phyloP scores from a whole-genome alignment of 2,888 invertebrate genomes.

The Caenorhabditis macrosperma region DNA sequence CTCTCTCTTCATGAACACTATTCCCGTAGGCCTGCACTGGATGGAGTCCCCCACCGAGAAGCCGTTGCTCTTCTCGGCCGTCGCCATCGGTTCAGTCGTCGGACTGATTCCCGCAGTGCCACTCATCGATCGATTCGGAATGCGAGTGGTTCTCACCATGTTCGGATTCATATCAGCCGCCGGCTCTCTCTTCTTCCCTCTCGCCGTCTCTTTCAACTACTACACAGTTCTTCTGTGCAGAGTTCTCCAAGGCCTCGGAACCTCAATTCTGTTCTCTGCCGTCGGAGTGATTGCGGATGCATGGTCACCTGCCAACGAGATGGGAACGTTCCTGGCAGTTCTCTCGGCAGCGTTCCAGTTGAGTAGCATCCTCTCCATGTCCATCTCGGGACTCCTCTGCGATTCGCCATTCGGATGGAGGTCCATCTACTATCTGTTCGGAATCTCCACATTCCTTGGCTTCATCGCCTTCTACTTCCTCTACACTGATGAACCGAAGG shows the following conservation, averaged over 20 bases:
- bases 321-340: conserved; percentile 51
- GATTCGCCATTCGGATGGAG: conserved; percentile 58
- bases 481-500: conserved; percentile 51
- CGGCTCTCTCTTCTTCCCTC: conserved; percentile 48
- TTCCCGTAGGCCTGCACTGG: conserved; percentile 39
- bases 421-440: conserved; percentile 55
- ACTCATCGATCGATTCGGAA: conserved; percentile 33
- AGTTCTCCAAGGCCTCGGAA: conserved; percentile 50
- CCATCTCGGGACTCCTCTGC: conserved; percentile 59
- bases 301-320: conserved; percentile 48
- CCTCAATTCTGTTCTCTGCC: conserved; percentile 37
- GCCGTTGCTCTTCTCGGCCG: conserved; percentile 46
- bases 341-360: conserved; percentile 50
- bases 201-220: conserved; percentile 43
- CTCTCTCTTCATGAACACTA: background rate
- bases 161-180: conserved; percentile 46
- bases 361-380: conserved; percentile 56
- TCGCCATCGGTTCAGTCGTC: conserved; percentile 42
- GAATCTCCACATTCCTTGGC: conserved; percentile 27
- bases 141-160: conserved; percentile 19
- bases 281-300: conserved; percentile 51
- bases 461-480: conserved; percentile 40
- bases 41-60: conserved; percentile 33
- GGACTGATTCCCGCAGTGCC: conserved; percentile 44
- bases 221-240: conserved; percentile 36